Conservation (phyloP, 2,113 vertebrate species). For the Amphilophus citrinellus region DNA sequence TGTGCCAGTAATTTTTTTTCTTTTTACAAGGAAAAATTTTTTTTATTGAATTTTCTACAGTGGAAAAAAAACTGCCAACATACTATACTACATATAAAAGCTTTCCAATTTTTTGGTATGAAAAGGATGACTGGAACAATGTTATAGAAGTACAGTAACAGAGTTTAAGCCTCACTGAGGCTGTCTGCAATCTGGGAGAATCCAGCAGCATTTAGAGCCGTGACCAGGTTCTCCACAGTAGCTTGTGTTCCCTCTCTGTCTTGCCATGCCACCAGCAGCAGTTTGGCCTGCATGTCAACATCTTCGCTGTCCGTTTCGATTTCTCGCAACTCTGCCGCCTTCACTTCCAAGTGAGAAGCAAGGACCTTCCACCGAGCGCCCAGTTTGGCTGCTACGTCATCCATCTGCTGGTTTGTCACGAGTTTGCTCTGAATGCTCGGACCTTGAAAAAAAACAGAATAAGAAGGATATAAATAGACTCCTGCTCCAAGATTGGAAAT, state of each 20-base stretch:
- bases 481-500: not conserved
- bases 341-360: slow-evolving; percentile 92
- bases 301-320: slow-evolving; percentile 95
- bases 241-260: slow-evolving; percentile 92
- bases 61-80: slow-evolving; percentile 32
- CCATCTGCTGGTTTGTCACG: slow-evolving; percentile 92
- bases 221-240: slow-evolving; percentile 86
- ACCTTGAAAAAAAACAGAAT: slow-evolving; percentile 76
- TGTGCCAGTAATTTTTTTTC: not conserved
- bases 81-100: slow-evolving; percentile 56
- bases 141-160: not conserved
- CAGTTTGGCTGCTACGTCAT: slow-evolving; percentile 88
- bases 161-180: slow-evolving; percentile 78
- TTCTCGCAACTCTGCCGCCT: slow-evolving; percentile 90
- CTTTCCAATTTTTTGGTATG: slow-evolving; percentile 34
- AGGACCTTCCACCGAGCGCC: slow-evolving; percentile 90
- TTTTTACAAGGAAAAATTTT: slow-evolving; percentile 19
- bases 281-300: slow-evolving; percentile 91
- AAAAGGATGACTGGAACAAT: slow-evolving; percentile 22
- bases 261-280: slow-evolving; percentile 96
- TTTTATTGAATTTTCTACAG: slow-evolving; percentile 60
- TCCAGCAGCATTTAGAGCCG: slow-evolving; percentile 85
- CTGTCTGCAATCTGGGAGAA: slow-evolving; percentile 86
- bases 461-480: not conserved
- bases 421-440: slow-evolving; percentile 91